These are phyloP conservation scores for Echinops telfairi DNA, from an alignment of 2,113 vertebrate species.

Conservation along the genomic window DNA sequence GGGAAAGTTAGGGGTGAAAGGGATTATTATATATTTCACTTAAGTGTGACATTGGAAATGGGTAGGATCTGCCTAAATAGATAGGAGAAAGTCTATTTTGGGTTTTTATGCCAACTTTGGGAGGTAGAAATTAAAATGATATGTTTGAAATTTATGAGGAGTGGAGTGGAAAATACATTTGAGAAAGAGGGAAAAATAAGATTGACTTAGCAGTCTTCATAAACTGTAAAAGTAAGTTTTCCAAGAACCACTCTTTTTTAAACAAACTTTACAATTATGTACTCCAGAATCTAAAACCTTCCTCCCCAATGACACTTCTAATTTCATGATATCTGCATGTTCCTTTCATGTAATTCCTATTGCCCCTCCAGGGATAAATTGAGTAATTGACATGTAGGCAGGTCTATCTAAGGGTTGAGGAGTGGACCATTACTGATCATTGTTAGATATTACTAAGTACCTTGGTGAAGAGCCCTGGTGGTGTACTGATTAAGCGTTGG, in stretches of 20 bases:
- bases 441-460: not conserved
- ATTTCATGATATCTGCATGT: not conserved
- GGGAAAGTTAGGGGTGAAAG: not conserved
- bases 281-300: not conserved
- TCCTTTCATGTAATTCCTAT: not conserved
- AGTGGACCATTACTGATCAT: not conserved
- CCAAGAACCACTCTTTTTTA: not conserved
- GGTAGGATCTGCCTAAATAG: not conserved
- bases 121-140: not conserved
- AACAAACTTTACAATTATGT: not conserved
- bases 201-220: not conserved
- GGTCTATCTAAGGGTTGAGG: not conserved
- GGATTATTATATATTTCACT: not conserved
- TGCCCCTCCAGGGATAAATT: not conserved
- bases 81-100: not conserved
- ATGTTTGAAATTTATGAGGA: not conserved
- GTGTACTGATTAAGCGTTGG: no score
- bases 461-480: not conserved
- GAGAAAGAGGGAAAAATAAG: not conserved
- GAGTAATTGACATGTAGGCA: not conserved
- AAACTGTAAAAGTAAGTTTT: not conserved
- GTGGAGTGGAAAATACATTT: not conserved
- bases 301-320: not conserved
- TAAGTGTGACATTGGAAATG: not conserved
- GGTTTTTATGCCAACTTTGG: not conserved